Evolutionary conservation across 1,140 invertebrate species (phyloP).

Genomic region (Proctacanthus coquilletti): DNA sequence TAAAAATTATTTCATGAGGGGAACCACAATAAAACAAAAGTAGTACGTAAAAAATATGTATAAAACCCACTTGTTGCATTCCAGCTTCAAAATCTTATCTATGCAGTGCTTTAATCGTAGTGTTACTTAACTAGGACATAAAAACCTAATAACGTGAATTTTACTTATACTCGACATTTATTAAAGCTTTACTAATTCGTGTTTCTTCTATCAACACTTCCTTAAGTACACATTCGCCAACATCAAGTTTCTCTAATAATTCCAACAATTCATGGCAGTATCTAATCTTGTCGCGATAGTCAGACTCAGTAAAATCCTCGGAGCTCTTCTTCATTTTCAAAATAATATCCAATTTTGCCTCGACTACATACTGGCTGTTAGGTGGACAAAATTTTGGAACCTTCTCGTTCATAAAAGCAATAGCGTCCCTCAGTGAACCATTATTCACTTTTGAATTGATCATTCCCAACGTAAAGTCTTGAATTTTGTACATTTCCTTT

Average conservation of each 20-base stretch:
- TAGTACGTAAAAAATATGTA: too few species aligned
- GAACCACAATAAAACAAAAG: too few species aligned
- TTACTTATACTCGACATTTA: too few species aligned
- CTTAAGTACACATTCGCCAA: constrained; percentile 31
- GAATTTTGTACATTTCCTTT: constrained; percentile 24
- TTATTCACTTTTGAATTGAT: constrained; percentile 25
- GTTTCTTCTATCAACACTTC: constrained; percentile 27
- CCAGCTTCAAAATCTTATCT: too few species aligned
- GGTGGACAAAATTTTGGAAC: constrained; percentile 21
- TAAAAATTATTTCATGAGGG: too few species aligned
- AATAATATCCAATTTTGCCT: constrained; percentile 23
- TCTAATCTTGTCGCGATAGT: constrained; percentile 23
- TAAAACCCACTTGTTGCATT: too few species aligned
- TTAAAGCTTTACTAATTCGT: too few species aligned
- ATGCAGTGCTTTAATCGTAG: too few species aligned
- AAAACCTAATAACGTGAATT: too few species aligned
- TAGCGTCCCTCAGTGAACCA: constrained; percentile 19
- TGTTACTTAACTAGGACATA: too few species aligned
- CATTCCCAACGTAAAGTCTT: constrained; percentile 23
- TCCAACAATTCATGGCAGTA: constrained; percentile 29
- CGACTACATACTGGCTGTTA: constrained; percentile 22
- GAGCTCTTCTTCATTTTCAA: constrained; percentile 11
- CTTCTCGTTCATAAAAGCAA: constrained; percentile 25
- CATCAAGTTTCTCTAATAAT: constrained; percentile 27
- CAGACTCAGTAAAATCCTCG: constrained; percentile 17